Base-by-base conservation (phyloP, 2,888 invertebrate genomes). In the Clepsis dumicolana region DNA sequence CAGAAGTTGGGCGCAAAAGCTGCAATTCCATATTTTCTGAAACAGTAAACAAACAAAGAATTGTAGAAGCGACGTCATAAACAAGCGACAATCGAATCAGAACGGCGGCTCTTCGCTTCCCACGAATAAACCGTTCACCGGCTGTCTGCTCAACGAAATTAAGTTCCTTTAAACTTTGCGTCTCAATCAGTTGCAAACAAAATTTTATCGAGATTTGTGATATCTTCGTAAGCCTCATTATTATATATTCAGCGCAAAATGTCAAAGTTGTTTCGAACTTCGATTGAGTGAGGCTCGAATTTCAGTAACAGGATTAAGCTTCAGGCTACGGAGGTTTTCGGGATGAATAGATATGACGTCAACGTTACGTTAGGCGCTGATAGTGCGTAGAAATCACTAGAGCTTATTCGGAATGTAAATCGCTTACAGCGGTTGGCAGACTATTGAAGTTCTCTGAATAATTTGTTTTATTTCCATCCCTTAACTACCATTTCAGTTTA, bases 171-270 rank as follows among this genome's bases (percentile, higher is more conserved):
- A 48, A 48, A 48, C 48, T 48, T 48, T 21, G 2, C 21, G 48
- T 48, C 21, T 21, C 48, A 21, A 48, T 48, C 48, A 48, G 48
- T 48, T 48, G 10, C 48, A 48, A 48, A 48, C 48, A 48, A 12
- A 18, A 48, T 48, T 48, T 48, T 48, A 48, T 48, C 12, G 48
- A 48, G 21, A 48, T 48, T 48, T 48, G 21, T 48, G 48, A 48
- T 18, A 48, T 48, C 48, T 48, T 48, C 48, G 48, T 18, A 44
- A 44, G 44, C 48, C 48, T 48, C 48, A 48, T 48, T 48, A 48
- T 48, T 48, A 10, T 48, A 21, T 48, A 48, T 48, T 48, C 48
- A 48, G 21, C 16, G 18, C 21, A 21, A 48, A n/a, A 48, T 48
- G 48, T 48, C 21, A 48, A 48, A 48, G 48, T 48, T 48, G 48